Conservation (phyloP, 2,797 vertebrate genomes). For the Enteromius argenteus region DNA sequence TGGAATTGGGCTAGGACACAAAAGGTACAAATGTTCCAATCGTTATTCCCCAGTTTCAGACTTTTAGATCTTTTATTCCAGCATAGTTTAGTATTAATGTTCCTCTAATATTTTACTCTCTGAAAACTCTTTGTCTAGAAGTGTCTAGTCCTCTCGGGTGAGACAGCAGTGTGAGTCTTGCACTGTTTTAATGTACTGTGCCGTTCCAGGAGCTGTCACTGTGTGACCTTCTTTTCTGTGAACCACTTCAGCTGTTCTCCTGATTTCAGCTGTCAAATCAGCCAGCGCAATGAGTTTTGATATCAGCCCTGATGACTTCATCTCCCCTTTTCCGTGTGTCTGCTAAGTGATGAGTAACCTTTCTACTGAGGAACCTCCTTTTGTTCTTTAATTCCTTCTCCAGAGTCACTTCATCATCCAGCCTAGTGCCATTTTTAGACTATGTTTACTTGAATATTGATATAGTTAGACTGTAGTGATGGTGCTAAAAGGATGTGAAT, state of each 20-base stretch:
- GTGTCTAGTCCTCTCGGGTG: neutral
- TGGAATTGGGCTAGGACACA: neutral
- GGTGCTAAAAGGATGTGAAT: neutral
- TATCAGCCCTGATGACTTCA: constrained; percentile 26
- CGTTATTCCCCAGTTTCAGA: neutral
- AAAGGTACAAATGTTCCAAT: neutral
- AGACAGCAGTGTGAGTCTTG: neutral
- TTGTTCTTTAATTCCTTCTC: constrained; percentile 1
- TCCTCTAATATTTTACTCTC: neutral
- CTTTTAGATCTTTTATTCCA: constrained; percentile 5
- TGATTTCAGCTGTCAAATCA: constrained; percentile 35
- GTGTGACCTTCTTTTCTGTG: constrained; percentile 21
- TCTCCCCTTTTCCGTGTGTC: neutral
- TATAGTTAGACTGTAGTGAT: neutral
- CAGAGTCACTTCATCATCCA: constrained; percentile 28
- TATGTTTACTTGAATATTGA: neutral
- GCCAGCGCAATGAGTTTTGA: constrained; percentile 8
- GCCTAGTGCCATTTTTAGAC: neutral
- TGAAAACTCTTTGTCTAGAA: neutral
- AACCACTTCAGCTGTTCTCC: constrained; percentile 14
- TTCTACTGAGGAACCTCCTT: constrained; percentile 5
- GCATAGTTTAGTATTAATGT: neutral
- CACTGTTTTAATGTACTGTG: neutral
- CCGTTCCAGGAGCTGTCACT: neutral
- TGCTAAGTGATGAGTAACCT: constrained; percentile 17